Evolutionary conservation across 2,113 vertebrate species (phyloP).

Genomic region (Ammodytes dubius): DNA sequence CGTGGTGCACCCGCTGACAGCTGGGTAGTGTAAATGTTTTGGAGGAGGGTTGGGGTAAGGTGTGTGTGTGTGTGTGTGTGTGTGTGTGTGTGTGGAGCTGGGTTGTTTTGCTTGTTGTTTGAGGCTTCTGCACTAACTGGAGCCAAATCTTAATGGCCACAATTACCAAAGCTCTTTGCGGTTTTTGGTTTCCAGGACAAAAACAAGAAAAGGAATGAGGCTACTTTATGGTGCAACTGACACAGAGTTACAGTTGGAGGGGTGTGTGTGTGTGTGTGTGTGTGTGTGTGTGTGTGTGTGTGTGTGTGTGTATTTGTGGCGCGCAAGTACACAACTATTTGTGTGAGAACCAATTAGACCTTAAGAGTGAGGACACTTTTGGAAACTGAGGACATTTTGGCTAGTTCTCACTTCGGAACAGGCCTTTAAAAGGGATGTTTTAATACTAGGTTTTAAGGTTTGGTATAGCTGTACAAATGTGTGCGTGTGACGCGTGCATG

Average conservation of each 20-base stretch:
- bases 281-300: too few relatives aligned
- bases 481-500: too few relatives aligned
- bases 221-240: constrained; percentile 28
- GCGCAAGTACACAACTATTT: too few relatives aligned
- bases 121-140: constrained; percentile 20
- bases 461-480: too few relatives aligned
- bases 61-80: neutral
- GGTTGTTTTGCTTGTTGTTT: constrained; percentile 56
- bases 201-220: neutral
- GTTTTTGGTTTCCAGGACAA: constrained; percentile 21
- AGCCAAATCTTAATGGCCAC: constrained; percentile 45
- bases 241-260: constrained; percentile 21
- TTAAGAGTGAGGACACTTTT: too few relatives aligned
- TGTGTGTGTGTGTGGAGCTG: neutral
- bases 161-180: constrained; percentile 5
- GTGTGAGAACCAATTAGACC: too few relatives aligned
- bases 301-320: too few relatives aligned
- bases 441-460: too few relatives aligned
- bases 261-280: neutral
- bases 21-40: constrained; percentile 57
- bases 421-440: too few relatives aligned
- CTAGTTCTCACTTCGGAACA: too few relatives aligned
- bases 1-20: constrained; percentile 46
- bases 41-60: constrained; percentile 3
- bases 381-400: too few relatives aligned